phyloP scores from a whole-genome alignment of 2,888 invertebrate genomes.

The Drosophila phalerata region DNA sequence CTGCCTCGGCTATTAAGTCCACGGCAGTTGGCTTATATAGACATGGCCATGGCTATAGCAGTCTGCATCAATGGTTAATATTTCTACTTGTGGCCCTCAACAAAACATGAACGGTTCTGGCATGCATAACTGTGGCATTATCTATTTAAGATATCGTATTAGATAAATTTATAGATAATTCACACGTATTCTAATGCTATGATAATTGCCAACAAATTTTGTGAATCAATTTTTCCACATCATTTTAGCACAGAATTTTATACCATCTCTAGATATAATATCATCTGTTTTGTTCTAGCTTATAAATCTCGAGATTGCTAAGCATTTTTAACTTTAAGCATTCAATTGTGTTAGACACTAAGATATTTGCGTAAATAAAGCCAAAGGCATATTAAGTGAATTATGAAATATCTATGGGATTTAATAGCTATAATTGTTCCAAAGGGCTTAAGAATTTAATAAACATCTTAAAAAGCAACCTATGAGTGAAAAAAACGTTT shows the following conservation, averaged over 20 bases:
- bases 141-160: conserved; percentile 40
- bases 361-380: conserved; percentile 69
- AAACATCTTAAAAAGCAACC: too few species aligned
- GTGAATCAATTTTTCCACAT: conserved; percentile 28
- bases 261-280: conserved; percentile 53
- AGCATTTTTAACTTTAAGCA: conserved; percentile 66
- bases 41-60: conserved; percentile 53
- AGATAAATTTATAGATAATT: conserved; percentile 60
- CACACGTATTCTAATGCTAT: conserved; percentile 30
- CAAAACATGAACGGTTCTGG: conserved; percentile 59
- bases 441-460: too few species aligned
- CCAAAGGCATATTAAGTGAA: conserved; percentile 64
- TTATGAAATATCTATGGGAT: conserved; percentile 10
- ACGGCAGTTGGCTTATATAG: conserved; percentile 61
- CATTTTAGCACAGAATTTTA: conserved; percentile 51
- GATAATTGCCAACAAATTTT: conserved; percentile 25
- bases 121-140: conserved; percentile 4
- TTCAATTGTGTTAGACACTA: conserved; percentile 51
- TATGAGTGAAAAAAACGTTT: not conserved
- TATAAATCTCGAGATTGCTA: conserved; percentile 50
- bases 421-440: not conserved
- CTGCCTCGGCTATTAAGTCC: conserved; percentile 85
- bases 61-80: conserved; percentile 67
- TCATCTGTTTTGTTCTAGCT: conserved; percentile 33
- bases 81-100: conserved; percentile 65